Conservation (phyloP, 2,797 vertebrate species). For the Gymnothorax javanicus region DNA sequence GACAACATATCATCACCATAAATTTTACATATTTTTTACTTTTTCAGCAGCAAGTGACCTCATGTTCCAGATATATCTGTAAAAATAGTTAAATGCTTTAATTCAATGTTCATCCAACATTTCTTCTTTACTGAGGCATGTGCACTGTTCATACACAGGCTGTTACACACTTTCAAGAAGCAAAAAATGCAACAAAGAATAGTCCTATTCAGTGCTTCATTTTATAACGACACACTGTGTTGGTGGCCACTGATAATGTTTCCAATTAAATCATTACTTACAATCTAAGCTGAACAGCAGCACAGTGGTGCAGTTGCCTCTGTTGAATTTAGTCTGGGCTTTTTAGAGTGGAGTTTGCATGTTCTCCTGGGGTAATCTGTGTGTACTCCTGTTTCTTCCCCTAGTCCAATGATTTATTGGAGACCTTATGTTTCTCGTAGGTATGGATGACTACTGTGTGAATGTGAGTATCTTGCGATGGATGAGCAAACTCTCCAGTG, state of each 20-base stretch:
- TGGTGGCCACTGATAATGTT: background rate
- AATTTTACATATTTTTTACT: background rate
- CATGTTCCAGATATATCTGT: background rate
- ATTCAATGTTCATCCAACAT: background rate
- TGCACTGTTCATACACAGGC: background rate
- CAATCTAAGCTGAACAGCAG: background rate
- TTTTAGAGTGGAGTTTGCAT: no score
- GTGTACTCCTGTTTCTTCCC: no score
- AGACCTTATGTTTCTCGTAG: no score
- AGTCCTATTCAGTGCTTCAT: background rate
- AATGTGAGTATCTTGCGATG: no score
- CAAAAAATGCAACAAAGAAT: background rate
- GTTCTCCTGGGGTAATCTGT: no score
- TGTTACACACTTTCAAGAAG: background rate
- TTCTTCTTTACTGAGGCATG: background rate
- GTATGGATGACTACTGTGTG: no score
- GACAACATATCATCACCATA: slow-evolving; percentile 1
- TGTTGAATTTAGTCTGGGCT: no score
- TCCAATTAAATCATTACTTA: background rate
- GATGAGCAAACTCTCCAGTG: no score
- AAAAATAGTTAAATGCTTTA: background rate
- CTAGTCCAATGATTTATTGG: no score
- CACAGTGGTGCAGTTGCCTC: no score
- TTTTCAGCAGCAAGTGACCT: background rate
- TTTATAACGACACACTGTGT: background rate